Percentiles rank a stretch among this genome's conserved stretches.
Evolutionary conservation across 2,113 vertebrate species (phyloP).

Genomic region (Cisticola juncidis): DNA sequence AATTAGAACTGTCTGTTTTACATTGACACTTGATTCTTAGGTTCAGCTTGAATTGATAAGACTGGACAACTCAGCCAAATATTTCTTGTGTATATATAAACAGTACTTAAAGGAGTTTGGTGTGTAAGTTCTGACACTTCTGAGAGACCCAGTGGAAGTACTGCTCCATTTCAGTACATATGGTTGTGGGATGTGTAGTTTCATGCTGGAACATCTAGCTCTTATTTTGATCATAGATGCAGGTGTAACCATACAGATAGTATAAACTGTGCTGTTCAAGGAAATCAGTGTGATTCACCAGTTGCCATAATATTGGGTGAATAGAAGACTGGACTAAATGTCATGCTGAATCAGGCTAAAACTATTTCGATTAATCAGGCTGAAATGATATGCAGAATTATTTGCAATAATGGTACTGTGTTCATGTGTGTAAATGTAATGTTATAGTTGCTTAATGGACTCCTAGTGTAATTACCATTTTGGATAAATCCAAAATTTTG

Average conservation of each 20-base stretch:
- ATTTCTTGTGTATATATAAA: background rate
- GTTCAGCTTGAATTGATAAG: background rate
- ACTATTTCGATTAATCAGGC: background rate
- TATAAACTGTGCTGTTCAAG: background rate
- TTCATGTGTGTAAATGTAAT: background rate
- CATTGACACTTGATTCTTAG: background rate
- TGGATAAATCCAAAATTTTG: background rate
- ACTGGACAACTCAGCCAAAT: background rate
- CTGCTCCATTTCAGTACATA: background rate
- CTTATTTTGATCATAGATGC: background rate
- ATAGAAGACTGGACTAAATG: background rate
- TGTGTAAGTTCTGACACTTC: background rate
- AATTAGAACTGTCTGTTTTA: background rate
- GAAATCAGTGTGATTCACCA: background rate
- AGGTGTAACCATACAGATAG: background rate
- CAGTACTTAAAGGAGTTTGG: background rate
- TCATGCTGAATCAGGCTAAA: background rate
- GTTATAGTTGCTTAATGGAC: background rate
- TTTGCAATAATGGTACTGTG: background rate
- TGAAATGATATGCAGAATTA: background rate
- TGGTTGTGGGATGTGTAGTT: background rate
- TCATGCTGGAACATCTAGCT: background rate
- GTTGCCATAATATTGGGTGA: background rate
- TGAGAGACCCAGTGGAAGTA: accelerated
- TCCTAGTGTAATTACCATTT: background rate